phyloP scores from a whole-genome alignment of 2,797 vertebrate genomes.

The Sebastes trivittatus region DNA sequence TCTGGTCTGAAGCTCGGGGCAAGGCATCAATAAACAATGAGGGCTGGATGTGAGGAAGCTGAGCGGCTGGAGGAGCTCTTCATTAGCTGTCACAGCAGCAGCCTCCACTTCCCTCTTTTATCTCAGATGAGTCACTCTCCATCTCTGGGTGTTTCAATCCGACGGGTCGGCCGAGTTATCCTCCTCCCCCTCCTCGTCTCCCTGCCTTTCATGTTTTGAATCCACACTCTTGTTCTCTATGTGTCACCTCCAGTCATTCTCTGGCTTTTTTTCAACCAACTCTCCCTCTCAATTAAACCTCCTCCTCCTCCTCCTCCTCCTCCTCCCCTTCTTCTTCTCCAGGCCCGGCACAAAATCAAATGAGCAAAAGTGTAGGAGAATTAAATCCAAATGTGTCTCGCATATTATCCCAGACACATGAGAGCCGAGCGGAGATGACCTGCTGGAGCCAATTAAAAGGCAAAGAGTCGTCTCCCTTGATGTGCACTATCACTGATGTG shows the following conservation, averaged over 20 bases:
- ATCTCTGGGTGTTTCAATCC: constrained; percentile 70
- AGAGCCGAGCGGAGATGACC: constrained; percentile 57
- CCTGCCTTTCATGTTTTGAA: constrained; percentile 76
- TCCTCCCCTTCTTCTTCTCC: constrained; percentile 9
- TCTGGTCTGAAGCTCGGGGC: constrained; percentile 67
- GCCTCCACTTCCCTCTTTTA: constrained; percentile 73
- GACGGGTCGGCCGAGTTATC: constrained; percentile 39
- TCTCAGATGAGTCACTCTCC: constrained; percentile 72
- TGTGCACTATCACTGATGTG: constrained; percentile 45
- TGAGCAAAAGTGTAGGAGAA: constrained; percentile 50
- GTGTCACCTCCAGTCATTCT: constrained; percentile 72
- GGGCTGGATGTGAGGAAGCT: constrained; percentile 60
- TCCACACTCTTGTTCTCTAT: constrained; percentile 67
- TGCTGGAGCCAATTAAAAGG: constrained; percentile 72
- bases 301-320: constrained; percentile 1
- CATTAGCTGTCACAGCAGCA: constrained; percentile 72
- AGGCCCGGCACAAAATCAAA: constrained; percentile 53
- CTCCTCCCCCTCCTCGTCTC: background rate
- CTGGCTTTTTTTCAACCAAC: constrained; percentile 30
- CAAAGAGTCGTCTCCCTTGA: constrained; percentile 47
- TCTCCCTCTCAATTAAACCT: constrained; percentile 70
- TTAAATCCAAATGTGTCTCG: constrained; percentile 65
- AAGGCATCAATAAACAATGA: constrained; percentile 83
- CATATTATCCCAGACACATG: constrained; percentile 52
- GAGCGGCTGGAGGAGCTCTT: constrained; percentile 69